phyloP scores from a whole-genome alignment of 2,113 vertebrate genomes.

The Rhizomys pruinosus region DNA sequence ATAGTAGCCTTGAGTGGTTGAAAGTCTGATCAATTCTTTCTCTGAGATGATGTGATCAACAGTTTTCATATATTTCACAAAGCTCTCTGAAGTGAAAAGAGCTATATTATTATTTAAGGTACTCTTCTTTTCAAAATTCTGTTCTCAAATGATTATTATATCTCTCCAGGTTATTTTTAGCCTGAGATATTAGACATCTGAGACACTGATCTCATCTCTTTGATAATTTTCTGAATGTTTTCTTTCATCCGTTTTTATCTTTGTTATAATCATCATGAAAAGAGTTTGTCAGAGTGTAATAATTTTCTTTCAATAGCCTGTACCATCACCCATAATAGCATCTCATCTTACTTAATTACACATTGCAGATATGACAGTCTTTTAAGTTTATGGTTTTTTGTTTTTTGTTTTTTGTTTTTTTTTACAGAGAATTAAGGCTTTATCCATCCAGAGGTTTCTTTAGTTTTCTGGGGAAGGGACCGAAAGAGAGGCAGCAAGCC shows the following conservation, averaged over 20 bases:
- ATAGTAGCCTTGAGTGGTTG: background rate
- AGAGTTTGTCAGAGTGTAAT: conserved; percentile 55
- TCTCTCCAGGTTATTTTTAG: background rate
- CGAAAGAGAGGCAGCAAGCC: accelerated
- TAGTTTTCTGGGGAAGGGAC: background rate
- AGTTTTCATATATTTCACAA: conserved; percentile 51
- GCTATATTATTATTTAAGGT: conserved; percentile 15
- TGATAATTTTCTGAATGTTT: conserved; percentile 61
- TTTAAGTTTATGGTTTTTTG: conserved; percentile 43
- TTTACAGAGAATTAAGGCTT: conserved; percentile 42
- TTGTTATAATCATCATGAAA: conserved; percentile 40
- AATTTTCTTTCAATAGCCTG: conserved; percentile 56
- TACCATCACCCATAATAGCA: background rate
- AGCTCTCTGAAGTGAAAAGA: conserved; percentile 37
- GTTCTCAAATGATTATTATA: conserved; percentile 48
- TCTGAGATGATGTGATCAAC: background rate
- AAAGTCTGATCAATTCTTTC: background rate
- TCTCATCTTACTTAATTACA: conserved; percentile 40
- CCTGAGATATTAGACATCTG: conserved; percentile 61
- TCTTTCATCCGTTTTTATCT: conserved; percentile 64
- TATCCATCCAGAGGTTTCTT: conserved; percentile 29
- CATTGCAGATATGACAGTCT: conserved; percentile 56
- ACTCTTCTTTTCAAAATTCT: conserved; percentile 48
- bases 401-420: too few relatives aligned
- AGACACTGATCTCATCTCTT: conserved; percentile 61